Percentiles rank a stretch among this genome's conserved stretches.
phyloP scores from a whole-genome alignment of 2,888 invertebrate genomes.

The Caenorhabditis panamensis region DNA sequence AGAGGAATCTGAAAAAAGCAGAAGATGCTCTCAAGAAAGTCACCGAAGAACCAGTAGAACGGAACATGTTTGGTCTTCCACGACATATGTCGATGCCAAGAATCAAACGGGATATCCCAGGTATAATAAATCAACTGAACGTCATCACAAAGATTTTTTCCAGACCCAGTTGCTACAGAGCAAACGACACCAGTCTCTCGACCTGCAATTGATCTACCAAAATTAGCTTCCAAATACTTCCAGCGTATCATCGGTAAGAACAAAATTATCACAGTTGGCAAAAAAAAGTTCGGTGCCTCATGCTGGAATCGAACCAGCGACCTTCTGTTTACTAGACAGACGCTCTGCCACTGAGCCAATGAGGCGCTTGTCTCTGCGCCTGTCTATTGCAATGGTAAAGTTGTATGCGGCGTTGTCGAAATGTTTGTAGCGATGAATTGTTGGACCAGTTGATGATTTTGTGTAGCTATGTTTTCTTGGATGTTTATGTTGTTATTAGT shows the following conservation, averaged over 20 bases:
- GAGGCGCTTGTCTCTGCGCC: constrained; percentile 44
- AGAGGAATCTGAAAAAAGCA: constrained; percentile 58
- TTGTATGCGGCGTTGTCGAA: background rate
- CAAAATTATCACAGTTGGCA: no score
- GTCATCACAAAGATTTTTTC: background rate
- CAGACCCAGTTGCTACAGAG: background rate
- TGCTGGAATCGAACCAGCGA: constrained; percentile 79
- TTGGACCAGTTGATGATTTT: no score
- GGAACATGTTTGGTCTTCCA: constrained; percentile 55
- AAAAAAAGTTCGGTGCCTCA: constrained; percentile 66
- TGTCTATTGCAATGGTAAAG: background rate
- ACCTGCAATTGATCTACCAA: constrained; percentile 30
- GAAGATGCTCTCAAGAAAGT: constrained; percentile 38
- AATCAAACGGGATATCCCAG: constrained; percentile 19
- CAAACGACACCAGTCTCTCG: background rate
- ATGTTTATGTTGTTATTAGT: background rate
- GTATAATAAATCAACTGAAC: background rate
- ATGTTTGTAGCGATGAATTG: no score
- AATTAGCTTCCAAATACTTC: constrained; percentile 56
- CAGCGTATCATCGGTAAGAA: constrained; percentile 28
- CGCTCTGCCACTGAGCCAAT: constrained; percentile 79
- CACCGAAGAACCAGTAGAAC: constrained; percentile 19
- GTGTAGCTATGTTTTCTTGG: no score
- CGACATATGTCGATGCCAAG: constrained; percentile 43
- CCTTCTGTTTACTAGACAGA: constrained; percentile 80